Evolutionary conservation across 2,888 invertebrate genomes (phyloP), one percentile per base, ranked within the genome.

Genomic region (Pomacea canaliculata): DNA sequence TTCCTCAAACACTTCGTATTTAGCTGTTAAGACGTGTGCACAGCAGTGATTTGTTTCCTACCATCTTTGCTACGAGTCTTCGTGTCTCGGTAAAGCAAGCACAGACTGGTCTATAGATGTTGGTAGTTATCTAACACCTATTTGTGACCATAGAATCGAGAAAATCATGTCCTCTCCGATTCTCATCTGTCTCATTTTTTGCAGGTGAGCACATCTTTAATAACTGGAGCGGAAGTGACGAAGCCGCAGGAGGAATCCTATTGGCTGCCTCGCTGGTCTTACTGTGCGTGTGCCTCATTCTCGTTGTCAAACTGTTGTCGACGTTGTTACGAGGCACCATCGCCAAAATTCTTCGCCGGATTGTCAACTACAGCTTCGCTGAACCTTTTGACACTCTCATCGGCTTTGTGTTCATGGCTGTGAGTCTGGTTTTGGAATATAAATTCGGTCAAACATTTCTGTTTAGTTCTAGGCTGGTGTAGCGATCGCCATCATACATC

Each of bases 231-330:
- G 80, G 84, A 77, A 78, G 75, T 46, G 93, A 89, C 72, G 81
- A 87, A 16, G 87, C 85, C 0, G 89, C 92, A 23, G 93, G 93
- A 3, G 82, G 89, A 13, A 88, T 93, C 23, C 85, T 93, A 71
- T 82, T 93, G 68, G 84, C 90, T 9, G 79, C 91, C 46, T 91
- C 93, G 0, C 88, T 93, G 68, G 71, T 91, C 12, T 83, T 91
- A 3, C 90, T 93, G 10, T 91, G 92, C 74, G 78, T 86, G 60
- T 93, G 93, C 82, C 89, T 93, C 13, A 86, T 93, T 27, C 83
- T 89, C 67, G 91, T 93, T 73, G 93, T 93, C 67, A 92, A 92
- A 82, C 84, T 92, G 5, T 91, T 93, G 18, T 82, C 87, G 77
- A 83, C 85, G 7, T 79, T 89, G 23, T 80, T 62, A 10, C 23